Evolutionary conservation across 2,797 vertebrate species (phyloP).

Genomic region (Lutjanus argentimaculatus): DNA sequence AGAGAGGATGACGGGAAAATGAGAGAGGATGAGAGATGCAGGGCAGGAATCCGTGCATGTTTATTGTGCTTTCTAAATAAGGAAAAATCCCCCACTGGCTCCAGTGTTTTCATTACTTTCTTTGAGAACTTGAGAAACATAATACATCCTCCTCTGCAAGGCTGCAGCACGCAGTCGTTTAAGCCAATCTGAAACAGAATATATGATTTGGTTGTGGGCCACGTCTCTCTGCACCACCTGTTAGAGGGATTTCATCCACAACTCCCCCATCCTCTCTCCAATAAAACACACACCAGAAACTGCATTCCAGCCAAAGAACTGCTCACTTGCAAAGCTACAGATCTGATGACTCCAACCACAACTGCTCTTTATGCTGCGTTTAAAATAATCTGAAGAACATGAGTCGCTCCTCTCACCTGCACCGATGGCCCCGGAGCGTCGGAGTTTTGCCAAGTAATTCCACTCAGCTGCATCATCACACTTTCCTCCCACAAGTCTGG

Average conservation of each 20-base stretch:
- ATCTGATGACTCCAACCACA: slow-evolving; percentile 19
- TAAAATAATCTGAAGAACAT: slow-evolving; percentile 7
- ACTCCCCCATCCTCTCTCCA: neutral
- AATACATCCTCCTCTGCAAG: slow-evolving; percentile 1
- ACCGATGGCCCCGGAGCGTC: neutral
- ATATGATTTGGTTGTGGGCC: slow-evolving; percentile 8
- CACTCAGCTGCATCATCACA: slow-evolving; percentile 59
- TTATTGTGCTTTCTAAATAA: slow-evolving; percentile 73
- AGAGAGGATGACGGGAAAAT: neutral
- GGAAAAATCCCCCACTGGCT: slow-evolving; percentile 47
- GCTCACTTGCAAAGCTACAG: slow-evolving; percentile 16
- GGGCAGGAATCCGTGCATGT: slow-evolving; percentile 65
- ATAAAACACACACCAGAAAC: slow-evolving; percentile 26
- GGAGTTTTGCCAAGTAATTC: slow-evolving; percentile 43
- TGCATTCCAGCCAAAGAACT: neutral
- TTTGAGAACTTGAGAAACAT: slow-evolving; percentile 35
- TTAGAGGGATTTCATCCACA: slow-evolving; percentile 36
- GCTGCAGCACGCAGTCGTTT: neutral
- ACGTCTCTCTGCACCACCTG: slow-evolving; percentile 43
- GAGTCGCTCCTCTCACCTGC: slow-evolving; percentile 30
- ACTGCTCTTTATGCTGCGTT: slow-evolving; percentile 10
- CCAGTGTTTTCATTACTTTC: slow-evolving; percentile 51
- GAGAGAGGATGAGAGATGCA: slow-evolving; percentile 26
- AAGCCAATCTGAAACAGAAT: slow-evolving; percentile 29
- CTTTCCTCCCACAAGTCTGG: slow-evolving; percentile 64